Conservation (phyloP, 2,888 invertebrate genomes). For the Matsumyia berberina region DNA sequence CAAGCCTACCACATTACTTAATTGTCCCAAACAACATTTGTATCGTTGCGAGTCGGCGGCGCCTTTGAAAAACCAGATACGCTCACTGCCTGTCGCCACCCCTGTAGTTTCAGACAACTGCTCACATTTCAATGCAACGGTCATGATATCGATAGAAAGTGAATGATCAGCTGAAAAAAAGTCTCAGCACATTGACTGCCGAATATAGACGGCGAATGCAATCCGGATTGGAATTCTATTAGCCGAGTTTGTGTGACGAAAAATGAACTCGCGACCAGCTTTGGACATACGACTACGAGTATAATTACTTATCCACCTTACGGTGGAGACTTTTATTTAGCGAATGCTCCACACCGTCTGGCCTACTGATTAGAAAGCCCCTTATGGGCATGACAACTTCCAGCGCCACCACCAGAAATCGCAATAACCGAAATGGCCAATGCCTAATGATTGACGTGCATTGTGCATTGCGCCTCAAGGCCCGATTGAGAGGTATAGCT, state of each 20-base stretch:
- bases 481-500: slow-evolving; percentile 12
- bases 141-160: slow-evolving; percentile 58
- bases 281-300: no score
- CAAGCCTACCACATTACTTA: no score
- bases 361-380: slow-evolving; percentile 4
- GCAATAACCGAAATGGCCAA: slow-evolving; percentile 31
- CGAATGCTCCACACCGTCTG: background rate
- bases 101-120: slow-evolving; percentile 1
- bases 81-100: background rate
- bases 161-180: slow-evolving; percentile 50
- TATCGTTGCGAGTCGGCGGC: no score
- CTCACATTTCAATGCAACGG: slow-evolving; percentile 27
- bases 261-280: slow-evolving; percentile 1
- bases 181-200: slow-evolving; percentile 29
- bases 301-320: background rate
- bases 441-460: slow-evolving; percentile 50
- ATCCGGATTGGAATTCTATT: slow-evolving; percentile 51
- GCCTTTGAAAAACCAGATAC: background rate
- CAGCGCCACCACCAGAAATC: slow-evolving; percentile 11
- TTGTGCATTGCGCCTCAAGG: slow-evolving; percentile 19
- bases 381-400: slow-evolving; percentile 35
- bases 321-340: slow-evolving; percentile 23
- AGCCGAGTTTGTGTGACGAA: slow-evolving; percentile 32
- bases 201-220: slow-evolving; percentile 39
- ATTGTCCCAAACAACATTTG: no score